A percentile compares a stretch with the other conserved stretches of the same genome.
These are phyloP conservation scores for Gambusia affinis DNA, from an alignment of 2,113 vertebrate genomes.

Conservation along the genomic window DNA sequence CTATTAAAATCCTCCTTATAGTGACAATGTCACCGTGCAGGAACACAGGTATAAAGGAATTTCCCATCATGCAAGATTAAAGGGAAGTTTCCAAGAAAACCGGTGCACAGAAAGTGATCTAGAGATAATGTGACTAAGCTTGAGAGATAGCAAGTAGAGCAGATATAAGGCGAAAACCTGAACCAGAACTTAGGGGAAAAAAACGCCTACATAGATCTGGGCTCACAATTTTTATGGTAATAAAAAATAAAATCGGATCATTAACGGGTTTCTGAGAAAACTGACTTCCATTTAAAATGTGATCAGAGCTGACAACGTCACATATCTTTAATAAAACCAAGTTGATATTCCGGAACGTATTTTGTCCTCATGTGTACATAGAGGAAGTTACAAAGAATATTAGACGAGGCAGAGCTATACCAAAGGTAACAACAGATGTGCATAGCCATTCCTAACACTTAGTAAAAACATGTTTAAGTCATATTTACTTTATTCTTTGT, in stretches of 20 bases:
- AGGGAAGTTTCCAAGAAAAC: slow-evolving; percentile 49
- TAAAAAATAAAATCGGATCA: slow-evolving; percentile 10
- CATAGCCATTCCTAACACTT: not conserved
- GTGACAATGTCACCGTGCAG: slow-evolving; percentile 45
- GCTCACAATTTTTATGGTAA: not conserved
- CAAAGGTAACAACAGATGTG: not conserved
- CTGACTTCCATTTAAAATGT: too few species aligned
- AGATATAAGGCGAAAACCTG: slow-evolving; percentile 1
- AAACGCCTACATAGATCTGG: not conserved
- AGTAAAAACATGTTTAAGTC: not conserved
- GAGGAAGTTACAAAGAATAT: not conserved
- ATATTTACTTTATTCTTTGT: not conserved
- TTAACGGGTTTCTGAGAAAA: too few species aligned
- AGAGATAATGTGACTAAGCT: slow-evolving; percentile 44
- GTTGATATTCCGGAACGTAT: not conserved
- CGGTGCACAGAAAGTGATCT: slow-evolving; percentile 34
- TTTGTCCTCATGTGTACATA: not conserved
- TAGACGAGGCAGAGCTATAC: not conserved
- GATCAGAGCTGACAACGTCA: too few species aligned
- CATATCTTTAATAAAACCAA: not conserved
- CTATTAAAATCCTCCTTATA: not conserved
- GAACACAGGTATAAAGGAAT: slow-evolving; percentile 74
- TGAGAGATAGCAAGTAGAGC: slow-evolving; percentile 24
- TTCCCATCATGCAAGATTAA: slow-evolving; percentile 67
- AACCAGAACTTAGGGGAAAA: not conserved